These are phyloP conservation scores for Drosophila watanabei DNA, from an alignment of 1,140 invertebrate genomes.

Conservation along the genomic window DNA sequence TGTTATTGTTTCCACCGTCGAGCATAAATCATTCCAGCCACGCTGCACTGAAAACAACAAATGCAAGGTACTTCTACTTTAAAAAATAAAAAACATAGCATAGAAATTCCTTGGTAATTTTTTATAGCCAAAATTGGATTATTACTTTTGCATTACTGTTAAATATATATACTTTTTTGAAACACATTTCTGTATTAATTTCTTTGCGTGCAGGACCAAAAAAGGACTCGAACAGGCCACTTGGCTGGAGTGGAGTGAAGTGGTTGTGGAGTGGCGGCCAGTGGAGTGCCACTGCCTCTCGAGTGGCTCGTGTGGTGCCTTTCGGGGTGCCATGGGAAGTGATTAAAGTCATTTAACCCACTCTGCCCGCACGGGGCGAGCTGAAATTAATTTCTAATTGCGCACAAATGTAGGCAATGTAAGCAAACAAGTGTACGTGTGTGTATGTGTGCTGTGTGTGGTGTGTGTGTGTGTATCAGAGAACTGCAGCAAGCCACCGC, in stretches of 20 bases:
- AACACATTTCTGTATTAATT: not conserved
- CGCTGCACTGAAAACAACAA: not conserved
- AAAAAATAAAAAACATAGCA: too few species aligned
- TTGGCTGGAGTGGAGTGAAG: conserved; percentile 26
- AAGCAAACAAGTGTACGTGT: conserved; percentile 12
- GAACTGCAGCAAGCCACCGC: too few species aligned
- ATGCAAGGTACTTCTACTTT: too few species aligned
- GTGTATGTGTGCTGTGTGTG: too few species aligned
- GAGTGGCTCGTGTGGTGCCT: conserved; percentile 36
- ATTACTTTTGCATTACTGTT: not conserved
- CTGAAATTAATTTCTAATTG: conserved; percentile 83
- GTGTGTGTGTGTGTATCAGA: too few species aligned
- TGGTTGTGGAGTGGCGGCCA: not conserved
- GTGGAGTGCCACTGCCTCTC: conserved; percentile 3
- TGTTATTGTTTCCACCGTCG: conserved; percentile 78
- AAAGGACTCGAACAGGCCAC: conserved; percentile 22
- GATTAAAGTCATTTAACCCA: conserved; percentile 84
- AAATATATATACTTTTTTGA: not conserved
- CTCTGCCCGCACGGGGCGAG: conserved; percentile 51
- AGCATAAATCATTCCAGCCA: conserved; percentile 72
- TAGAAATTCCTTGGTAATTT: too few species aligned
- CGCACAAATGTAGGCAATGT: conserved; percentile 74
- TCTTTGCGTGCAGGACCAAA: not conserved
- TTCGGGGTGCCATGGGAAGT: conserved; percentile 70
- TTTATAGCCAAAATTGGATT: not conserved